Conservation (phyloP, 2,113 vertebrate species). For the Chlorodrepanis virens region DNA sequence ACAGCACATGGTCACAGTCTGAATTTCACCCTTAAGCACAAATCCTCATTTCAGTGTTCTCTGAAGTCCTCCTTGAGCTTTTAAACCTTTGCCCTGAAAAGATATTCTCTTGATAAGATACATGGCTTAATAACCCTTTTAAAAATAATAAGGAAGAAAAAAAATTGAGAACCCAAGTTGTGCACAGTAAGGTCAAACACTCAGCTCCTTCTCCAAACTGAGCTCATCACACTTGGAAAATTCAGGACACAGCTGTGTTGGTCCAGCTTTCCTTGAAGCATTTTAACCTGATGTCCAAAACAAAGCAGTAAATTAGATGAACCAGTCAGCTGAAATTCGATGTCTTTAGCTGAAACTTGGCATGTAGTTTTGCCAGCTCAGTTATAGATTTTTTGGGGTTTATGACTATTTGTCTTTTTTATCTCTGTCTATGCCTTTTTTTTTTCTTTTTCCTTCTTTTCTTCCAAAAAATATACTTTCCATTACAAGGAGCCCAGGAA, state of each 20-base stretch:
- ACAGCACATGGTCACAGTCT: neutral
- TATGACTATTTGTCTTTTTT: neutral
- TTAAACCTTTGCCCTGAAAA: neutral
- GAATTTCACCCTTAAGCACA: neutral
- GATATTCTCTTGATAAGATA: neutral
- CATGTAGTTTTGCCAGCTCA: constrained; percentile 37
- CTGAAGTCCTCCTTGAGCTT: neutral
- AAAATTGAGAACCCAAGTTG: neutral
- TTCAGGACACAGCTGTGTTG: neutral
- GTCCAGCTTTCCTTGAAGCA: constrained; percentile 25
- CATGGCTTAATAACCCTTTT: neutral
- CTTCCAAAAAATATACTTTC: constrained; percentile 24
- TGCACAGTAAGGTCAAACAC: neutral
- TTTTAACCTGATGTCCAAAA: constrained; percentile 63
- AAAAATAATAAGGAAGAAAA: neutral
- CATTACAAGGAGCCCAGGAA: neutral
- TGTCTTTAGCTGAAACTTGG: constrained; percentile 50
- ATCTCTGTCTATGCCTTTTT: neutral
- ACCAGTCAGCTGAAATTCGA: constrained; percentile 56
- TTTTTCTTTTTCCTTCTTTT: neutral
- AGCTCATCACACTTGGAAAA: constrained; percentile 47
- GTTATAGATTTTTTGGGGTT: neutral
- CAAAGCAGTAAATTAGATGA: constrained; percentile 67
- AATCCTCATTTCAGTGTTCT: neutral
- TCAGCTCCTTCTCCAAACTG: neutral